phyloP scores from a whole-genome alignment of 2,888 invertebrate species.

The Lasioglossum figueresi region DNA sequence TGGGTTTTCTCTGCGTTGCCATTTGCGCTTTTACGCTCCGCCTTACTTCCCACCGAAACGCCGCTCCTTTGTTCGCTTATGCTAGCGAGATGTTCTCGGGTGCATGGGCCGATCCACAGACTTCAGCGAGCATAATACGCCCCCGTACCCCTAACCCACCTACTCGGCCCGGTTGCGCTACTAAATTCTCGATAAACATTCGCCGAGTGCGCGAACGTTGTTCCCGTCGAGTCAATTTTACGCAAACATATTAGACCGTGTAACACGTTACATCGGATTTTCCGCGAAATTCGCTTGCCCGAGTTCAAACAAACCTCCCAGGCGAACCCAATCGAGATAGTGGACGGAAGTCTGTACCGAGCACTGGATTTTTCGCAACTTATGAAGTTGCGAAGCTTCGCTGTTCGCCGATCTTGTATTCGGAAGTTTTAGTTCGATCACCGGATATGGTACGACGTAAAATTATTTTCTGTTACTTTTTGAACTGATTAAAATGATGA shows the following conservation, averaged over 20 bases:
- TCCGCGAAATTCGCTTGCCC: neutral
- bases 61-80: conserved; percentile 27
- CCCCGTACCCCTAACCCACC: neutral
- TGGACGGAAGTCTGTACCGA: neutral
- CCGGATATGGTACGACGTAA: no score
- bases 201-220: neutral
- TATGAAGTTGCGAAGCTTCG: neutral
- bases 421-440: no score
- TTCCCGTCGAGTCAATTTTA: neutral
- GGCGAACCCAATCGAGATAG: neutral
- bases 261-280: neutral
- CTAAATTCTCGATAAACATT: conserved; percentile 45
- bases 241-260: neutral
- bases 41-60: conserved; percentile 10
- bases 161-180: neutral
- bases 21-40: neutral
- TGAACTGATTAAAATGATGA: no score
- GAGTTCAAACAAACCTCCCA: neutral
- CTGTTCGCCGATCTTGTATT: no score
- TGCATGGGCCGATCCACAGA: conserved; percentile 32
- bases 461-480: no score
- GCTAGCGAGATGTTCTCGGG: conserved; percentile 18
- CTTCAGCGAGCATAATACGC: conserved; percentile 26
- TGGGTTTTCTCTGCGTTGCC: neutral
- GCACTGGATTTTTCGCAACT: neutral